Base-by-base conservation (phyloP, 2,888 invertebrate species). In the Theretra japonica region DNA sequence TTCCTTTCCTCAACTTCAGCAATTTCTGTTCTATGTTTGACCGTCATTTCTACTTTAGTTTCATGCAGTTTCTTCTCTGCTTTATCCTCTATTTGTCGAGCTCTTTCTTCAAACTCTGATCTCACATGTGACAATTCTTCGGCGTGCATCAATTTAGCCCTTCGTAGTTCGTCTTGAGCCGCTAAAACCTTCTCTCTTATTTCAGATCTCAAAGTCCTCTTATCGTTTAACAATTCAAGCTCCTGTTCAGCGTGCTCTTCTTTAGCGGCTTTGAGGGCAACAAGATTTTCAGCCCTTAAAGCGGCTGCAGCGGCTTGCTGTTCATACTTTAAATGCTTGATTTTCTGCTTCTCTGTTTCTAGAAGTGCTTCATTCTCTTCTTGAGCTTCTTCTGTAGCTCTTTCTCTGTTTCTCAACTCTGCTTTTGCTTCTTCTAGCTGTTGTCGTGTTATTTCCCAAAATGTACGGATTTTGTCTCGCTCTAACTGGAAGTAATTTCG, bases 401-500 rank as follows among this genome's bases (percentile, higher is more conserved):
- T 95, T 86, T 98, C 95, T 77, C 90, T 93, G 25, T 95, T 94
- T 94, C 96, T 93, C 19, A 97, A 86, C 81, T 95, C 95, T 6
- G 97, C 97, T 85, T 96, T 96, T 17, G 96, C 96, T 92, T 98
- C 98, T 83, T 98, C 98, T 59, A 99, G 91, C 86, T 99, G 98
- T 80, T 97, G 96, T 78, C 98, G 96, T 0, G 98, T 97, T 71
- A 99, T 98, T 90, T 99, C 99, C 99, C 99, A 99, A 88, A 98
- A 99, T 4, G 98, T 98, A 79, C 98, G 96, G 21, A 99, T 95
- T 92, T 99, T 99, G 88, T 99, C 99, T 79, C 99, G 95, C 93
- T 99, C 99, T 82, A 99, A 90, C 91, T 99, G 99, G 83, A 98
- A 99, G 88, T 97, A 99, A 90, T 99, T 99, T 71, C 99, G 94